Evolutionary conservation across 1,140 invertebrate genomes (phyloP).

Genomic region (Cyclargus thomasi): DNA sequence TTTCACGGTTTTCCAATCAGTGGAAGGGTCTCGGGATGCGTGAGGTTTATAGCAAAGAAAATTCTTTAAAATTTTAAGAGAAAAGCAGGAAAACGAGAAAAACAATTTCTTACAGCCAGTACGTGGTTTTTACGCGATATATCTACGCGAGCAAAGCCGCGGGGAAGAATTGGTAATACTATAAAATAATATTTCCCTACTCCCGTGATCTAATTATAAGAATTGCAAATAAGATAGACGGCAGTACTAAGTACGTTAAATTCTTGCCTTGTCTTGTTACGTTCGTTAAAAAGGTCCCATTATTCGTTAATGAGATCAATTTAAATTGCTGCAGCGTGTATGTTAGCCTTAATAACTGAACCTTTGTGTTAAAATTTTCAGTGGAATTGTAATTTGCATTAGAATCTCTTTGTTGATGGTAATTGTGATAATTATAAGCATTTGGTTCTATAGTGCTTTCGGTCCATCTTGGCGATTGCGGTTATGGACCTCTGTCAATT

Average conservation of each 20-base stretch:
- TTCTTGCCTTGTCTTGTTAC: neutral
- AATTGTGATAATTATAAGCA: neutral
- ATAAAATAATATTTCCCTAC: neutral
- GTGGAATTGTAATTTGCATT: neutral
- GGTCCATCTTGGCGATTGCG: too few relatives aligned
- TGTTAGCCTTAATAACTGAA: neutral
- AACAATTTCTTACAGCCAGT: too few relatives aligned
- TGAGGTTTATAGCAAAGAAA: too few relatives aligned
- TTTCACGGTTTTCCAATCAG: too few relatives aligned
- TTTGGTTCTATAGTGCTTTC: too few relatives aligned
- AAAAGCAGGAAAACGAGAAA: too few relatives aligned
- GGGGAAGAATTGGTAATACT: too few relatives aligned
- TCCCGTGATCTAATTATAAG: neutral
- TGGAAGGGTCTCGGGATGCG: too few relatives aligned
- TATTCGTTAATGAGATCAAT: conserved; percentile 3
- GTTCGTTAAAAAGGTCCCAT: neutral
- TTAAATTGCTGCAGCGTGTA: neutral
- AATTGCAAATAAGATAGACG: conserved; percentile 3
- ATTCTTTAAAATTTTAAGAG: too few relatives aligned
- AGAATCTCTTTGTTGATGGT: neutral
- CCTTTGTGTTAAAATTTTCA: neutral
- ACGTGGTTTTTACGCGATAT: too few relatives aligned
- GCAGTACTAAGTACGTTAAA: neutral
- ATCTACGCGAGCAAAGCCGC: too few relatives aligned
- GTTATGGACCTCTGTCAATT: too few relatives aligned